A percentile compares a stretch with the other conserved stretches of the same genome.
These are phyloP conservation scores for Nettapus auritus DNA, from an alignment of 2,113 vertebrate genomes.

Conservation along the genomic window DNA sequence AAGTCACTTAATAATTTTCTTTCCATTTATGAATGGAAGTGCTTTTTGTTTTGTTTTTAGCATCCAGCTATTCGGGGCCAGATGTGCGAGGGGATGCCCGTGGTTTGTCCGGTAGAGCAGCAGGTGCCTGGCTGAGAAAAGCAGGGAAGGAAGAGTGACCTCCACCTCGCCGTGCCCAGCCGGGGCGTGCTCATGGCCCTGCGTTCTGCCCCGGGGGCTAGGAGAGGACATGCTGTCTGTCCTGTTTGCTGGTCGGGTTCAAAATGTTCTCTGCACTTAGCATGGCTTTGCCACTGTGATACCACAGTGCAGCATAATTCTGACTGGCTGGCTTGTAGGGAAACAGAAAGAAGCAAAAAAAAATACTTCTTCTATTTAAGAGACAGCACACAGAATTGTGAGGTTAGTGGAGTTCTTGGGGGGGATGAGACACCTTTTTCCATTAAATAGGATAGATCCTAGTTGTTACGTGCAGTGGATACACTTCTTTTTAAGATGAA, in stretches of 20 bases:
- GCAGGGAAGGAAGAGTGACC: neutral
- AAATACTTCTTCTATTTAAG: neutral
- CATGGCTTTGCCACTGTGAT: neutral
- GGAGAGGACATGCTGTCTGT: neutral
- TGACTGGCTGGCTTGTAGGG: neutral
- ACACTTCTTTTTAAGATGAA: neutral
- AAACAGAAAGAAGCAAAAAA: neutral
- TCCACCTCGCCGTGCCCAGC: neutral
- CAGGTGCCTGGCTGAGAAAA: neutral
- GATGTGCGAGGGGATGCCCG: neutral
- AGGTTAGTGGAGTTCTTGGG: neutral
- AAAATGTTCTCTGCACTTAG: neutral
- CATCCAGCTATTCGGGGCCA: neutral
- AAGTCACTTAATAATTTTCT: neutral
- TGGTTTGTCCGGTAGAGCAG: neutral
- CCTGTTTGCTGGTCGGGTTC: neutral
- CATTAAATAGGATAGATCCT: neutral
- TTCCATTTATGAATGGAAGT: neutral
- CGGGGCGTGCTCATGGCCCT: neutral
- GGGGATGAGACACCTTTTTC: neutral
- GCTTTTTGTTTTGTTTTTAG: neutral
- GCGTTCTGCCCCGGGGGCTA: neutral
- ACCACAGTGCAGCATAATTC: neutral
- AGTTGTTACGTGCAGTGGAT: neutral
- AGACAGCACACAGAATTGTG: neutral